These are phyloP conservation scores for Coturnix japonica DNA, from an alignment of 2,113 vertebrate species.

Conservation along the genomic window DNA sequence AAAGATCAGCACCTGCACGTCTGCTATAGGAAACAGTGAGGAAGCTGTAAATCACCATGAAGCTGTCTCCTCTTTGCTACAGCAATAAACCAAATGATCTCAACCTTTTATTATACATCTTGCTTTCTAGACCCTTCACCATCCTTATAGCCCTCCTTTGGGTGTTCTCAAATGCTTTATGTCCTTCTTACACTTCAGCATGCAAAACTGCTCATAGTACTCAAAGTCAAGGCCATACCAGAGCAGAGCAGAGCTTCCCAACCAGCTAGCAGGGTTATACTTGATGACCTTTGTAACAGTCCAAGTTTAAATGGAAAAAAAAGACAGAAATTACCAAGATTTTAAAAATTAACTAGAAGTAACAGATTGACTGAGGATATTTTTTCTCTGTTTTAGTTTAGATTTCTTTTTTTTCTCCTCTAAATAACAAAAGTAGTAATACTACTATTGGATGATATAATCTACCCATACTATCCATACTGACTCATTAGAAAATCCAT, in stretches of 20 bases:
- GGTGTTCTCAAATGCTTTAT: neutral
- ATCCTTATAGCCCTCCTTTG: neutral
- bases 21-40: neutral
- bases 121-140: neutral
- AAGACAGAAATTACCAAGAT: neutral
- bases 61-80: neutral
- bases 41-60: neutral
- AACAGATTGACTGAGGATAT: neutral
- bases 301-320: neutral
- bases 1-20: neutral
- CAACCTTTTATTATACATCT: neutral
- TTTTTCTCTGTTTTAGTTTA: neutral
- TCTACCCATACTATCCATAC: neutral
- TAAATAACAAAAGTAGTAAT: neutral
- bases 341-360: neutral
- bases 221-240: neutral
- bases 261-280: neutral
- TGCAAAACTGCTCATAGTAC: neutral
- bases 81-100: neutral
- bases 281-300: neutral
- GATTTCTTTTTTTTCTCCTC: neutral
- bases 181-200: neutral
- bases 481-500: neutral
- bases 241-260: neutral
- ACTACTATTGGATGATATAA: neutral